A percentile compares a stretch with the other conserved stretches of the same genome.
Evolutionary conservation across 2,888 invertebrate genomes (phyloP).

Genomic region (Stenodema calcarata): DNA sequence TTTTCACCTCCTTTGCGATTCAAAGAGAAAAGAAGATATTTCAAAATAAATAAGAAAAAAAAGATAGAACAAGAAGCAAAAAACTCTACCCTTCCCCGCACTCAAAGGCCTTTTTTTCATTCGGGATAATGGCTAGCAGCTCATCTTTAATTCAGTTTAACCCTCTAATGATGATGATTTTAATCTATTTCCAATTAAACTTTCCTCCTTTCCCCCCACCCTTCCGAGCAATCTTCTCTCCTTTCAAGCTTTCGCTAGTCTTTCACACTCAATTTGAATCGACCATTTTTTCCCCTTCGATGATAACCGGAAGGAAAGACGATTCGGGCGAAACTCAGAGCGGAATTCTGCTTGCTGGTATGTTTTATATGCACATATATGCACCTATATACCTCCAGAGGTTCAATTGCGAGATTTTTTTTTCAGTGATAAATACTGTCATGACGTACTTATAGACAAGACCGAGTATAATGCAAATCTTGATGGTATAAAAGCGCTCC

Average conservation of each 20-base stretch:
- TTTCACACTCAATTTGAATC: slow-evolving; percentile 17
- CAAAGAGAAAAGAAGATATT: background rate
- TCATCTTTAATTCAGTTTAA: slow-evolving; percentile 53
- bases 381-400: no score
- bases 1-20: background rate
- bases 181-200: slow-evolving; percentile 56
- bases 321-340: no score
- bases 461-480: no score
- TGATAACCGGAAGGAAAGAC: no score
- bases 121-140: slow-evolving; percentile 12
- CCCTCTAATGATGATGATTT: slow-evolving; percentile 55
- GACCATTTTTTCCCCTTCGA: background rate
- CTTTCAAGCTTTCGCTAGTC: slow-evolving; percentile 17
- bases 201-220: slow-evolving; percentile 2
- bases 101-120: background rate
- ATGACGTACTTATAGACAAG: no score
- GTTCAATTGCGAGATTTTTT: no score
- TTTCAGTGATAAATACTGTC: no score
- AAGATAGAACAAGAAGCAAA: background rate
- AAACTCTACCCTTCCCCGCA: background rate
- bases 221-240: slow-evolving; percentile 24
- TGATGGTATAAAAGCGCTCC: no score
- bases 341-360: no score
- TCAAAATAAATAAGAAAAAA: background rate
- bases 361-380: no score